Conservation (phyloP, 2,113 vertebrate genomes). For the Gallinago undulata region DNA sequence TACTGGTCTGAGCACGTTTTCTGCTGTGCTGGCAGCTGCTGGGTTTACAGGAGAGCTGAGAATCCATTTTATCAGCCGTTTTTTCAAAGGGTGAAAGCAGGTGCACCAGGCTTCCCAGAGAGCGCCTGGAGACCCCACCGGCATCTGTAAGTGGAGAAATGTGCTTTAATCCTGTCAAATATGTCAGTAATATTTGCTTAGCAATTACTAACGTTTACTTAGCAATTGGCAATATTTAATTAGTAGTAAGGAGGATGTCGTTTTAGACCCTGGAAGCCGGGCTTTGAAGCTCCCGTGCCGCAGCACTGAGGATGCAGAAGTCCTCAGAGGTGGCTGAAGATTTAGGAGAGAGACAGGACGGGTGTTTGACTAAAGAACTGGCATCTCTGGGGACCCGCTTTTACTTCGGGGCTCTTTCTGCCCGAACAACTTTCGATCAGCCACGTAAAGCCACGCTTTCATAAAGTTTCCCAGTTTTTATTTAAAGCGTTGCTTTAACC, state of each 20-base stretch:
- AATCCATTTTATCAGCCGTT: not conserved
- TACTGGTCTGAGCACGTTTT: not conserved
- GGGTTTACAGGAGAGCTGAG: not conserved
- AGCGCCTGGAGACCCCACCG: not conserved
- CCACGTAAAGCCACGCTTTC: fast-evolving
- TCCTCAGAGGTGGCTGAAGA: not conserved
- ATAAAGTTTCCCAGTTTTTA: not conserved
- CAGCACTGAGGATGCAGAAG: fast-evolving
- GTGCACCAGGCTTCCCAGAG: not conserved
- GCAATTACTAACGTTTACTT: not conserved
- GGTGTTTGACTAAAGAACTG: not conserved
- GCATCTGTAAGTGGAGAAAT: not conserved
- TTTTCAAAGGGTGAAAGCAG: not conserved
- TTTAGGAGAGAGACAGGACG: not conserved
- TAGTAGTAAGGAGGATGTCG: not conserved
- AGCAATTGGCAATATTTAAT: not conserved
- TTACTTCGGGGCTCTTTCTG: no score
- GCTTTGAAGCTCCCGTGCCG: not conserved
- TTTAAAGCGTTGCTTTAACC: not conserved
- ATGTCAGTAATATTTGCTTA: not conserved
- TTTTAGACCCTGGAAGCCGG: not conserved
- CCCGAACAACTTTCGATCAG: not conserved
- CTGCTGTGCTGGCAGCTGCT: not conserved
- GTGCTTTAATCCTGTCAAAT: not conserved
- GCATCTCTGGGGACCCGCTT: not conserved